Evolutionary conservation across 2,113 vertebrate species (phyloP).

Genomic region (Taurulus bubalis): DNA sequence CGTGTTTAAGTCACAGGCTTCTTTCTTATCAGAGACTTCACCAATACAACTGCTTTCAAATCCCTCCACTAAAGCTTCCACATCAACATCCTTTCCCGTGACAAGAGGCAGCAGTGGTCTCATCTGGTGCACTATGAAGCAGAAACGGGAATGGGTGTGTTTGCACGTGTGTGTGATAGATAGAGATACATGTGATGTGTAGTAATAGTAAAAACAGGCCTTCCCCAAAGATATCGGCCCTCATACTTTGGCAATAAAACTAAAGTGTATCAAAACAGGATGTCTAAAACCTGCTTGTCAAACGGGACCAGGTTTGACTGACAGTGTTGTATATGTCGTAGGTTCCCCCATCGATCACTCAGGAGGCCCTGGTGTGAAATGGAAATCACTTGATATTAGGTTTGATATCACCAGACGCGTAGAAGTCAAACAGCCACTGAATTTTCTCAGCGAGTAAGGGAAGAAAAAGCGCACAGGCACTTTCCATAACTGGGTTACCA

Average conservation of each 20-base stretch:
- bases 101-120: slow-evolving; percentile 18
- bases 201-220: slow-evolving; percentile 54
- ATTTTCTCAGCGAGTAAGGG: slow-evolving; percentile 47
- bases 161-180: slow-evolving; percentile 10
- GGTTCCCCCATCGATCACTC: slow-evolving; percentile 47
- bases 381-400: slow-evolving; percentile 58
- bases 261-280: slow-evolving; percentile 57
- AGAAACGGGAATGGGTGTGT: slow-evolving; percentile 1
- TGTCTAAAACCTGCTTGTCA: slow-evolving; percentile 60
- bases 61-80: slow-evolving; percentile 40
- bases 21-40: slow-evolving; percentile 25
- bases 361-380: slow-evolving; percentile 51
- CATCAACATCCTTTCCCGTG: slow-evolving; percentile 38
- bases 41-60: slow-evolving; percentile 46
- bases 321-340: slow-evolving; percentile 54
- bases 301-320: slow-evolving; percentile 56
- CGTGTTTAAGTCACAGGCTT: slow-evolving; percentile 29
- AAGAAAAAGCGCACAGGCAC: slow-evolving; percentile 44
- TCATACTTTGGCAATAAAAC: slow-evolving; percentile 53
- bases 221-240: slow-evolving; percentile 60
- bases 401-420: slow-evolving; percentile 55
- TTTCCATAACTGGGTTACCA: slow-evolving; percentile 69
- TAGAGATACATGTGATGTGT: slow-evolving; percentile 55
- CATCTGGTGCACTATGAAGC: slow-evolving; percentile 22
- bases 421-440: slow-evolving; percentile 65